Evolutionary conservation across 2,888 invertebrate genomes (phyloP), one percentile per base, ranked within the genome.

Genomic region (Troides helena): DNA sequence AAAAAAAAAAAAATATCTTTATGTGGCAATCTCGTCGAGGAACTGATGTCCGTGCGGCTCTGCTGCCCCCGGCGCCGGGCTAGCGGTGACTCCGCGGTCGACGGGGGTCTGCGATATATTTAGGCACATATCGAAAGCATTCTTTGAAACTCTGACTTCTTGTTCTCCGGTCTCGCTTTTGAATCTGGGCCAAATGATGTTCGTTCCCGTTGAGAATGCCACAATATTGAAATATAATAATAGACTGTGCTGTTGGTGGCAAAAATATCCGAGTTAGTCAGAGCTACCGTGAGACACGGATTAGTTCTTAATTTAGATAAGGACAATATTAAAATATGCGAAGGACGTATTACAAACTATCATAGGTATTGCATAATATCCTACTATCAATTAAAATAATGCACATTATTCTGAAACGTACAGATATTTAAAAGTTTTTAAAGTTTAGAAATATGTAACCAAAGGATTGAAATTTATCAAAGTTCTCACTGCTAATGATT

Each of bases 201-300:
- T 84, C 87, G 88, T 86, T 85, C 88, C 82, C 86, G 86, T 85
- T 86, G 85, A 89, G 89, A 92, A 67, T 92, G 89, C 90, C 87
- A 90, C 90, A 92, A 91, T 90, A 91, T 91, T 89, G 80, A 89
- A 92, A 90, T 90, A 89, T 90, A 92, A 89, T 91, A 91, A 90
- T 92, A 92, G 92, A 85, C 75, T 73, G 80, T 75, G 85, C 85
- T 86, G 84, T 87, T 84, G 84, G 85, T 84, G 77, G 87, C 89
- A 78, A 91, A 92, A 90, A 91, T 92, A 90, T 86, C 89, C 81
- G 85, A 83, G 82, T 90, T 88, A 91, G 86, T 90, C 90, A 90
- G 82, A 82, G 82, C 78, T 79, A 77, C 81, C 80, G 82, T 85
- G 84, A 86, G 86, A 87, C 82, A 82, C 81, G 78, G 81, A 79